These are phyloP conservation scores for Podiceps cristatus DNA, from an alignment of 2,113 vertebrate species.

Conservation along the genomic window DNA sequence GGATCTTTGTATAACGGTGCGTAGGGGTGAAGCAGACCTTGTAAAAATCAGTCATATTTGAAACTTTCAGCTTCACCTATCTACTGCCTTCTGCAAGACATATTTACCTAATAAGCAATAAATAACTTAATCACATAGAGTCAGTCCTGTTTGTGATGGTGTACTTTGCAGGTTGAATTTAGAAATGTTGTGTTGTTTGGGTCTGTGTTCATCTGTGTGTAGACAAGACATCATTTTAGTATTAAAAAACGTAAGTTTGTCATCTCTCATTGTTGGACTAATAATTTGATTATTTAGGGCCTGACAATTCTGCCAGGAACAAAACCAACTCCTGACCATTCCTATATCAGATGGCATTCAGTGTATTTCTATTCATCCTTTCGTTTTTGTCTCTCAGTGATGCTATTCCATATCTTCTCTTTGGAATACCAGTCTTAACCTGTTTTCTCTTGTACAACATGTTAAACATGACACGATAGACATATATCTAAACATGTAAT, in stretches of 20 bases:
- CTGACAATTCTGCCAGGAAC: not conserved
- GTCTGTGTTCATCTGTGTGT: not conserved
- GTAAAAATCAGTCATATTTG: not conserved
- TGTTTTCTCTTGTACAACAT: not conserved
- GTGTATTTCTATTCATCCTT: not conserved
- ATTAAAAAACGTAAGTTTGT: not conserved
- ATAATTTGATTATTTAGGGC: not conserved
- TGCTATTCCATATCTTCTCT: not conserved
- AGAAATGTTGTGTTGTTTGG: not conserved
- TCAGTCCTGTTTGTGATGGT: not conserved
- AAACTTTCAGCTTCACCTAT: not conserved
- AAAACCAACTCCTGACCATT: not conserved
- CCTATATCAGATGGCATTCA: not conserved
- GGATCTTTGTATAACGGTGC: not conserved
- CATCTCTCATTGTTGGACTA: not conserved
- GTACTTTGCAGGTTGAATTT: not conserved
- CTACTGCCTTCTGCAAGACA: not conserved
- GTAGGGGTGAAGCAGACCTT: not conserved
- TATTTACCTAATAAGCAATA: not conserved
- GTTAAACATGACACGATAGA: not conserved
- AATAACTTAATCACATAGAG: not conserved
- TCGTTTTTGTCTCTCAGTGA: not conserved
- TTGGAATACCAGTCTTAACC: not conserved
- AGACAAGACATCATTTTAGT: not conserved
- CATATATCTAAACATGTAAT: not conserved